phyloP scores from a whole-genome alignment of 1,140 invertebrate species.

The Drosophila arizonae region DNA sequence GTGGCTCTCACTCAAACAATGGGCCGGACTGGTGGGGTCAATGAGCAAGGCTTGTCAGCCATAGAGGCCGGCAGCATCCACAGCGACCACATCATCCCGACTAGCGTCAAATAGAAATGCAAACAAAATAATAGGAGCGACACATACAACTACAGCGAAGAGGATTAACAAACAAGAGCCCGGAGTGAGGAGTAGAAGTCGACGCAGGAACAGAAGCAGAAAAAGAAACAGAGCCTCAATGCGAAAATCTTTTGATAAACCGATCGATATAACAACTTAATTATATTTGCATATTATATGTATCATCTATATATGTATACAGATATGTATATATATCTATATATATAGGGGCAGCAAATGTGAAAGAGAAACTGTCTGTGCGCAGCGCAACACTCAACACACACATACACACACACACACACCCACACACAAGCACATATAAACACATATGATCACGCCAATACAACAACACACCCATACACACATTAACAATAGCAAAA shows the following conservation, averaged over 20 bases:
- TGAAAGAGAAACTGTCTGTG: constrained; percentile 78
- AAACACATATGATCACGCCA: constrained; percentile 31
- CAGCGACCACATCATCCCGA: constrained; percentile 19
- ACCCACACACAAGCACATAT: constrained; percentile 42
- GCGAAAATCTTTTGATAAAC: constrained; percentile 32
- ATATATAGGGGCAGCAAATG: constrained; percentile 72
- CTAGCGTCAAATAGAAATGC: constrained; percentile 29
- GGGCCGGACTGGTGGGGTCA: constrained; percentile 81
- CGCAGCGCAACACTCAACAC: constrained; percentile 61
- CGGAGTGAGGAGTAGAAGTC: constrained; percentile 10
- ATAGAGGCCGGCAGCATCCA: constrained; percentile 46
- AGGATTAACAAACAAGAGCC: constrained; percentile 8
- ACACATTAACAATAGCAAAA: constrained; percentile 55
- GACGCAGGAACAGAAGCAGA: constrained; percentile 7
- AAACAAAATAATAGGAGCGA: constrained; percentile 19
- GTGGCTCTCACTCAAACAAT: constrained; percentile 63
- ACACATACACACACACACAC: constrained; percentile 20
- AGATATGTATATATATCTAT: constrained; percentile 42
- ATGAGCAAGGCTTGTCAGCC: constrained; percentile 69
- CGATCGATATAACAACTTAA: constrained; percentile 62
- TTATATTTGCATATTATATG: constrained; percentile 57
- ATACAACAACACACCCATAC: constrained; percentile 23
- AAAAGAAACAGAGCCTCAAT: constrained; percentile 13
- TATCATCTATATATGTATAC: constrained; percentile 55
- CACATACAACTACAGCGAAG: constrained; percentile 30